Conservation (phyloP, 2,113 vertebrate species). For the Camelus bactrianus region DNA sequence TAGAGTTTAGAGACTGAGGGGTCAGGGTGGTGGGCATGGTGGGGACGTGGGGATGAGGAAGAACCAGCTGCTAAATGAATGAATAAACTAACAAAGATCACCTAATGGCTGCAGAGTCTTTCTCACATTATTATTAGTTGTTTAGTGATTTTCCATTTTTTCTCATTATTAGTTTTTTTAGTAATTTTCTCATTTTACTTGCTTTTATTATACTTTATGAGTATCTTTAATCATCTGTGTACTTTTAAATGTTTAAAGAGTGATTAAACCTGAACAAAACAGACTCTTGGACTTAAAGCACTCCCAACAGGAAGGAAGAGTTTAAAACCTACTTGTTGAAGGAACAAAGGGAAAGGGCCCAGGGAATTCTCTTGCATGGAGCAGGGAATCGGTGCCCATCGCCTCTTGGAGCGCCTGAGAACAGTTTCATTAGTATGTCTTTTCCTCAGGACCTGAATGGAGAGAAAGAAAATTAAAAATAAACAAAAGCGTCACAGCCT, state of each 20-base stretch:
- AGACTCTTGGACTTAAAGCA: not conserved
- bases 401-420: slow-evolving; percentile 91
- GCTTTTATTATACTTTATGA: not conserved
- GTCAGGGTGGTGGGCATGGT: fast-evolving
- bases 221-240: not conserved
- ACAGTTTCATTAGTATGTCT: slow-evolving; percentile 82
- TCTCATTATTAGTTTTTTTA: not conserved
- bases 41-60: not conserved
- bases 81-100: not conserved
- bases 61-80: not conserved
- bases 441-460: slow-evolving; percentile 67
- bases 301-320: not conserved
- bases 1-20: not conserved
- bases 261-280: not conserved
- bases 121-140: not conserved
- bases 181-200: not conserved
- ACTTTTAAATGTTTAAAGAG: not conserved
- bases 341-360: slow-evolving; percentile 88
- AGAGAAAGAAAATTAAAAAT: slow-evolving; percentile 43
- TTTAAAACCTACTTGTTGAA: slow-evolving; percentile 88
- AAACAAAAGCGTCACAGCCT: not conserved
- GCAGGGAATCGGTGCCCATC: slow-evolving; percentile 93
- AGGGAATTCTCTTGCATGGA: slow-evolving; percentile 89
- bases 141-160: not conserved
- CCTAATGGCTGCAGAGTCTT: not conserved